Base-by-base conservation (phyloP, 2,888 invertebrate species). In the Peribatodes rhomboidaria region DNA sequence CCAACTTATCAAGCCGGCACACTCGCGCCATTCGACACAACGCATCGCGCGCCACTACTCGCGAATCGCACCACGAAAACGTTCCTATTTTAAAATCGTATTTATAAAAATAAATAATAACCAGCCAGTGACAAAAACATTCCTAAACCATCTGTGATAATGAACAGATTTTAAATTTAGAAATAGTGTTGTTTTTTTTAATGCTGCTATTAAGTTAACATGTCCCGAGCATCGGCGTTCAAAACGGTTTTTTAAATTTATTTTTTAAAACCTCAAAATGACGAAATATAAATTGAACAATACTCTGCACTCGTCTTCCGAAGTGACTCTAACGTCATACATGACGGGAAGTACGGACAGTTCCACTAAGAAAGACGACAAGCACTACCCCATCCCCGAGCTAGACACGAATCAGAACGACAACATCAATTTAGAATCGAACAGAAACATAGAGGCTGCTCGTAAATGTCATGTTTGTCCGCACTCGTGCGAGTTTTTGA, bases 271-370 rank as follows among this genome's bases (percentile, higher is more conserved):
- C 18, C 18, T 10, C 64, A 87, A 77, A 69, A 94, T 94, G 94
- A 94, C 94, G 56, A 94, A 94, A 78, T 94, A 94, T 79, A 94
- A 94, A 76, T 75, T 94, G 75, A 94, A 92, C 78, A 92, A 93
- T 73, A 84, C 86, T 11, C 79, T 83, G 50, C 84, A 87, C 0
- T 85, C 90, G 9, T 76, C 90, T 33, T 85, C 89, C 9, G 90
- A 90, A 70, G 93, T 93, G 77, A 92, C 91, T 0, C 77, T 93
- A n/a, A 93, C 92, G 1, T 86, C 92, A n/a, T 93, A 88, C 80
- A 83, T 92, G 82, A 77, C 87, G 6, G 89, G 89, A 20, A 85
- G 84, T 61, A 78, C 82, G 37, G 88, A 86, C 61, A 77, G 71
- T 67, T 69, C 72, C 7, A n/a, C 13, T n/a, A 72, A 67, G 63